These are phyloP conservation scores for Lobophora halterata DNA, from an alignment of 2,888 invertebrate genomes.

Conservation along the genomic window DNA sequence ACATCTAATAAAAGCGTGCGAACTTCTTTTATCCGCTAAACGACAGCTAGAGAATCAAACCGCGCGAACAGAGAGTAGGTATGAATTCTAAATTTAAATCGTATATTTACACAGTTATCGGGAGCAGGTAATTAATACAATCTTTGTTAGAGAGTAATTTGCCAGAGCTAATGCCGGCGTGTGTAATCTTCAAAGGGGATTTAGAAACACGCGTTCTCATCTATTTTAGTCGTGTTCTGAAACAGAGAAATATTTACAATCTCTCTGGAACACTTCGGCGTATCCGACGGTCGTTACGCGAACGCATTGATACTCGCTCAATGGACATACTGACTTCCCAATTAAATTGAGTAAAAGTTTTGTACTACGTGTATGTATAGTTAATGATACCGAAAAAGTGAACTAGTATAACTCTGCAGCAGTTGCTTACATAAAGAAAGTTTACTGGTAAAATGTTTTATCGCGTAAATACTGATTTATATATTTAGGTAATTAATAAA, in stretches of 20 bases:
- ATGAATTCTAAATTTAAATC: slow-evolving; percentile 73
- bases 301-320: slow-evolving; percentile 60
- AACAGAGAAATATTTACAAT: slow-evolving; percentile 81
- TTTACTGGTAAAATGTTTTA: too few species aligned
- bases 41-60: slow-evolving; percentile 65
- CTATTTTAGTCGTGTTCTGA: slow-evolving; percentile 78
- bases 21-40: slow-evolving; percentile 32
- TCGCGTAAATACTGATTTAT: too few species aligned
- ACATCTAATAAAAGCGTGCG: slow-evolving; percentile 9
- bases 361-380: not conserved
- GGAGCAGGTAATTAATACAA: slow-evolving; percentile 80
- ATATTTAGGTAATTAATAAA: too few species aligned
- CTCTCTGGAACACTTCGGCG: slow-evolving; percentile 78
- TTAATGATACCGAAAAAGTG: too few species aligned
- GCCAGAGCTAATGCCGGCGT: slow-evolving; percentile 79
- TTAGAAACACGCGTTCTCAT: slow-evolving; percentile 80
- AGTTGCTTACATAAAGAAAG: too few species aligned
- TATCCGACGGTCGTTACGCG: slow-evolving; percentile 78
- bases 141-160: slow-evolving; percentile 81
- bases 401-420: too few species aligned
- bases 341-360: slow-evolving; percentile 23
- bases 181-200: slow-evolving; percentile 81
- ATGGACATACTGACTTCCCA: slow-evolving; percentile 16
- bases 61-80: slow-evolving; percentile 52
- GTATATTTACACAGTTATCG: slow-evolving; percentile 79